Conservation (phyloP, 2,888 invertebrate species). For the Macaria liturata region DNA sequence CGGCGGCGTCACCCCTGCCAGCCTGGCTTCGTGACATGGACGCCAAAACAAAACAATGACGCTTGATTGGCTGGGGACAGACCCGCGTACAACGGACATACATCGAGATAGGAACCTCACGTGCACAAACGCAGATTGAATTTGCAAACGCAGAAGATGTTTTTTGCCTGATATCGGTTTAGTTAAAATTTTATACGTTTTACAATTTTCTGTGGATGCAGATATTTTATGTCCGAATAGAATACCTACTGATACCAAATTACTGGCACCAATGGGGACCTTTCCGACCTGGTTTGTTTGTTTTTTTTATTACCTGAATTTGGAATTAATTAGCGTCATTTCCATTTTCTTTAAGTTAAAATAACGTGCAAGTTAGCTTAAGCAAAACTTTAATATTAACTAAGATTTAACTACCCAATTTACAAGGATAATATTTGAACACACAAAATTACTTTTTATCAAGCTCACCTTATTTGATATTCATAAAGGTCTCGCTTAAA, state of each 20-base stretch:
- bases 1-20: slow-evolving; percentile 25
- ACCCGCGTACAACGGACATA: slow-evolving; percentile 20
- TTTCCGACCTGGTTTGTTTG: too few relatives aligned
- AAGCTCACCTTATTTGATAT: slow-evolving; percentile 22
- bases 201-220: background rate
- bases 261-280: too few relatives aligned
- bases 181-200: background rate
- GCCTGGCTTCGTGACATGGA: slow-evolving; percentile 48
- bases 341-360: too few relatives aligned
- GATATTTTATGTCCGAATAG: background rate
- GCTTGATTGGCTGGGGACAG: slow-evolving; percentile 43
- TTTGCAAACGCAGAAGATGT: background rate
- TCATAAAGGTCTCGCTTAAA: slow-evolving; percentile 27
- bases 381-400: background rate
- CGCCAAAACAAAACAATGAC: slow-evolving; percentile 58
- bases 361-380: too few relatives aligned
- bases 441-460: slow-evolving; percentile 13
- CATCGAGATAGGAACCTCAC: slow-evolving; percentile 16
- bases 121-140: slow-evolving; percentile 17
- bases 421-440: slow-evolving; percentile 11
- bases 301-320: too few relatives aligned
- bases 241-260: too few relatives aligned
- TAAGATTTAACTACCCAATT: background rate
- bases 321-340: too few relatives aligned
- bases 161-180: background rate